phyloP scores from a whole-genome alignment of 2,797 vertebrate species.

The Xenentodon cancila region DNA sequence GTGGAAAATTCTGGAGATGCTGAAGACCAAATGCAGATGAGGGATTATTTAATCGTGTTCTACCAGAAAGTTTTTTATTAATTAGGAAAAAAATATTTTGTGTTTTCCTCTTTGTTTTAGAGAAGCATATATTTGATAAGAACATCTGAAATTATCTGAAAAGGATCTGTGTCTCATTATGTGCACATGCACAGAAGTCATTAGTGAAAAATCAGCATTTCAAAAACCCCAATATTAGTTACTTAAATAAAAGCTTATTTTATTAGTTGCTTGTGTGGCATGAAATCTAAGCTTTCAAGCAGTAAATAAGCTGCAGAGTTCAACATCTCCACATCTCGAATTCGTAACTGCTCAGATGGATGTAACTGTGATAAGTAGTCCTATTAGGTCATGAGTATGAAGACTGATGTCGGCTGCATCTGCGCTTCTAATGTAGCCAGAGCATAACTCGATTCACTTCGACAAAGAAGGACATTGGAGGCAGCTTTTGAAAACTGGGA shows the following conservation, averaged over 20 bases:
- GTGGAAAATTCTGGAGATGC: slow-evolving; percentile 1
- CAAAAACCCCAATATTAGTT: neutral
- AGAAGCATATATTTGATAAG: neutral
- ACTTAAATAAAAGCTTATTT: neutral
- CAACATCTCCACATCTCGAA: no score
- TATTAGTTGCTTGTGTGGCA: neutral
- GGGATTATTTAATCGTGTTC: no score
- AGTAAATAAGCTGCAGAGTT: neutral
- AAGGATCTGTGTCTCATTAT: neutral
- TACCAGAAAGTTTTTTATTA: no score
- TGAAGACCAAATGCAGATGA: no score
- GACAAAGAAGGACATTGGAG: neutral
- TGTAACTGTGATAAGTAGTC: no score
- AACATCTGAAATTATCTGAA: neutral
- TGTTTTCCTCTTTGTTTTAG: no score
- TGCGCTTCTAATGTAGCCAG: neutral
- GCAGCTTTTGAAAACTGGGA: neutral
- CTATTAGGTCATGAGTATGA: neutral
- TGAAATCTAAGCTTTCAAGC: neutral
- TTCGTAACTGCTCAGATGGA: no score
- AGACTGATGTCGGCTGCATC: slow-evolving; percentile 12
- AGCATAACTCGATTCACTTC: neutral
- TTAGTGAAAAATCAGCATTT: neutral
- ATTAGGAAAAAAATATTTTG: no score
- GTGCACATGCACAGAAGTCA: neutral